phyloP scores from a whole-genome alignment of 2,888 invertebrate species.

The Rugalucina vietnamica region DNA sequence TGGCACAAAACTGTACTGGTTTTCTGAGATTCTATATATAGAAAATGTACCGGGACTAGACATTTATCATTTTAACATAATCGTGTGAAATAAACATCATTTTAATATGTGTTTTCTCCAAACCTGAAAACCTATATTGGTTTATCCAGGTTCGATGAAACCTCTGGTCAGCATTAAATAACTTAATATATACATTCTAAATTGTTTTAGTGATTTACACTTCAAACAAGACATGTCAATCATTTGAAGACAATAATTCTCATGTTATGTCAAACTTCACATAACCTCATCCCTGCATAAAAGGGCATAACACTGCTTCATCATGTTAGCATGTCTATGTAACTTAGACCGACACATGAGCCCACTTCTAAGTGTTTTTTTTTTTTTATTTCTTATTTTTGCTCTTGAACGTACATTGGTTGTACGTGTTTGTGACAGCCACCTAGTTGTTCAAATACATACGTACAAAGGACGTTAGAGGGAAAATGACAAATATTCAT shows the following conservation, averaged over 20 bases:
- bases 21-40: not conserved
- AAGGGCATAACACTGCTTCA: constrained; percentile 10
- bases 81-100: not conserved
- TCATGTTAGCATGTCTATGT: too few species aligned
- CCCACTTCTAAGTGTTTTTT: too few species aligned
- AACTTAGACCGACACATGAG: too few species aligned
- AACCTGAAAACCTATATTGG: not conserved
- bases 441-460: too few species aligned
- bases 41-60: constrained; percentile 60
- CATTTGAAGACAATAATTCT: not conserved
- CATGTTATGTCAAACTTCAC: not conserved
- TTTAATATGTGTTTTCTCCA: not conserved
- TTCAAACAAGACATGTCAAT: not conserved
- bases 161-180: constrained; percentile 24
- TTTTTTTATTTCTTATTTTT: too few species aligned
- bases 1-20: not conserved
- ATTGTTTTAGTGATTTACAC: not conserved
- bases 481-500: too few species aligned
- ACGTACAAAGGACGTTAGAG: too few species aligned
- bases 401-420: too few species aligned
- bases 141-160: not conserved
- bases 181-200: constrained; percentile 17
- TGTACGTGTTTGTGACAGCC: too few species aligned
- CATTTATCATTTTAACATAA: not conserved
- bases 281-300: not conserved